Evolutionary conservation across 2,113 vertebrate species (phyloP), one percentile per base, ranked within the genome.

Genomic region (Zingel zingel): DNA sequence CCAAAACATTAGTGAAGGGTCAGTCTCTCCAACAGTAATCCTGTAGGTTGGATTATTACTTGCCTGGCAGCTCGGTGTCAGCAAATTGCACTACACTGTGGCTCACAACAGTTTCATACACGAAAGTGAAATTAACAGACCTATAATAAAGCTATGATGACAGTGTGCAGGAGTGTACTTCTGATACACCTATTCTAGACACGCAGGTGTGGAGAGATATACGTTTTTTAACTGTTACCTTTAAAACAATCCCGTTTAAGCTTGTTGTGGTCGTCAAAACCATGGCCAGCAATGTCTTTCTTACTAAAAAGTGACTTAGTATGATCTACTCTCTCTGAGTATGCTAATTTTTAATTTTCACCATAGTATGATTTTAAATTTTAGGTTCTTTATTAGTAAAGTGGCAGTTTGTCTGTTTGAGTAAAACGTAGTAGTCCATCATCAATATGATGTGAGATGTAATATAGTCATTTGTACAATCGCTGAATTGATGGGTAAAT

Each of bases 21-120:
- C 74, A 50, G 25, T n/a, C 50, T 57, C 39, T 47, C 18, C 33
- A 8, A 30, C 53, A 19, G 27, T 65, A 78, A 82, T 70, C 50
- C 56, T 48, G 51, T 64, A 39, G 73, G 66, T 43, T 18, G 62
- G 50, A 74, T 43, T 43, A 43, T 43, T 43, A 43, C 39, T 5
- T 73, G 23, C 18, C 23, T 5, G 18, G 53, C 30, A 54, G 47
- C 68, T 72, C 30, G 23, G 8, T 25, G n/a, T 2, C 65, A 36
- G n/a, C 27, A 62, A 19, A 64, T 9, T 43, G 23, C 14, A 43
- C 58, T 54, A n/a, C 39, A n/a, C 48, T 56, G 48, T 15, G 15
- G 50, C n/a, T 14, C 3, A 64, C 63, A 62, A 51, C 15, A 43
- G 3, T 21, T 62, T n/a, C 1, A 59, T 33, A 33, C 33, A 11